phyloP scores from a whole-genome alignment of 1,140 invertebrate species.

The Cydia strobilella region DNA sequence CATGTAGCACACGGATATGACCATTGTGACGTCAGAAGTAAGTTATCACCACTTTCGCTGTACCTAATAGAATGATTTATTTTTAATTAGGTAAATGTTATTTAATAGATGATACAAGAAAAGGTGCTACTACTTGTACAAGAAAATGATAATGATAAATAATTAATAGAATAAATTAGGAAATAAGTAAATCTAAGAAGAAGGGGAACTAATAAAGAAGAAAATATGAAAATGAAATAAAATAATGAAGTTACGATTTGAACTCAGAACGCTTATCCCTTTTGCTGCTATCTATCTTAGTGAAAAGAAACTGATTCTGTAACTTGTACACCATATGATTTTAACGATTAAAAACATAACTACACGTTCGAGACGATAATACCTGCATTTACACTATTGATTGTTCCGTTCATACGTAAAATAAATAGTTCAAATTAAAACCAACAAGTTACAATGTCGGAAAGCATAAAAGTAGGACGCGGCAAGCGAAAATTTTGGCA shows the following conservation, averaged over 20 bases:
- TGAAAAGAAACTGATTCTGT: not conserved
- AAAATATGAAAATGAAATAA: not conserved
- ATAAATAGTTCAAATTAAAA: constrained; percentile 69
- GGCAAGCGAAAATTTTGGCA: constrained; percentile 65
- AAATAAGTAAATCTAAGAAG: not conserved
- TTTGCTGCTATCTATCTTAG: not conserved
- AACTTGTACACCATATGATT: not conserved
- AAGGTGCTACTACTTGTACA: too few relatives aligned
- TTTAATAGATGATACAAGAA: too few relatives aligned
- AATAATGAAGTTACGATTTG: not conserved
- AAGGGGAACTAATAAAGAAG: not conserved
- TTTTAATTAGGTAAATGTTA: too few relatives aligned
- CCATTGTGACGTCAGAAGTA: not conserved
- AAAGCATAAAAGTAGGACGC: constrained; percentile 67
- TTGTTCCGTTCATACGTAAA: constrained; percentile 63
- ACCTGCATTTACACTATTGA: constrained; percentile 49
- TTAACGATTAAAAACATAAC: not conserved
- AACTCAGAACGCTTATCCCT: not conserved
- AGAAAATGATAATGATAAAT: too few relatives aligned
- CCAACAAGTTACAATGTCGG: constrained; percentile 65
- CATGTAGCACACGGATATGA: not conserved
- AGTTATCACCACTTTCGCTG: too few relatives aligned
- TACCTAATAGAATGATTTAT: too few relatives aligned
- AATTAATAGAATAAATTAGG: too few relatives aligned
- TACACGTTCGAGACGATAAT: not conserved